Percentiles rank a stretch among this genome's conserved stretches.
These are phyloP conservation scores for Peromyscus aztecus DNA, from an alignment of 2,797 vertebrate genomes.

Conservation along the genomic window DNA sequence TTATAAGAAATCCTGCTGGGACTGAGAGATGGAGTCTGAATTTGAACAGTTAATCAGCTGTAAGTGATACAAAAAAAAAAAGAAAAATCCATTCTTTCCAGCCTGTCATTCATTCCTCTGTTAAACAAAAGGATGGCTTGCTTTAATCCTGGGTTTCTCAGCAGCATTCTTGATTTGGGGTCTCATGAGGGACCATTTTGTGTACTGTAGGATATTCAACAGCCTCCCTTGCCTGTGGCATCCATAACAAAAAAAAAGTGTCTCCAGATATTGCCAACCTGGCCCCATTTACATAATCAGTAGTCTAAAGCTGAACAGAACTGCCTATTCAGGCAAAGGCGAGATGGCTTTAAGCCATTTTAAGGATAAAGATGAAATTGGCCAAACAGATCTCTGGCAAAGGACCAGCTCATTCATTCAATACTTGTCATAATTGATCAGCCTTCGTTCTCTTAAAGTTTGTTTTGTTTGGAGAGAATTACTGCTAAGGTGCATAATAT, in stretches of 20 bases:
- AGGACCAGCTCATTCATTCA: conserved; percentile 6
- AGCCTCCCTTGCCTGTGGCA: background rate
- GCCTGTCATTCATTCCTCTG: background rate
- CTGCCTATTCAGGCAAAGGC: background rate
- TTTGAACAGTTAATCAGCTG: background rate
- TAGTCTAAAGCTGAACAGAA: background rate
- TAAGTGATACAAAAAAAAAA: background rate
- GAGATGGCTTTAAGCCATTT: background rate
- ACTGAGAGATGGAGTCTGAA: background rate
- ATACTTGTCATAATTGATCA: background rate
- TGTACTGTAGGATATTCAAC: background rate
- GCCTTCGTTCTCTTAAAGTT: background rate
- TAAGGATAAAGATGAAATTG: background rate
- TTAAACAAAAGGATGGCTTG: background rate
- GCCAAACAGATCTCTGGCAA: background rate
- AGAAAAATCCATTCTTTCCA: background rate
- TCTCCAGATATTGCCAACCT: background rate
- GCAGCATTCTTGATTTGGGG: background rate
- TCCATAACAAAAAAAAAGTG: background rate
- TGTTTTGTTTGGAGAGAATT: background rate
- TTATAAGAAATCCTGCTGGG: background rate
- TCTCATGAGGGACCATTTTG: background rate
- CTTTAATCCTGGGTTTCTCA: background rate
- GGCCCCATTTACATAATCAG: background rate
- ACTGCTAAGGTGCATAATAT: background rate